Percentiles rank a stretch among this genome's conserved stretches.
phyloP scores from a whole-genome alignment of 2,888 invertebrate species.

The Protodeltote pygarga region DNA sequence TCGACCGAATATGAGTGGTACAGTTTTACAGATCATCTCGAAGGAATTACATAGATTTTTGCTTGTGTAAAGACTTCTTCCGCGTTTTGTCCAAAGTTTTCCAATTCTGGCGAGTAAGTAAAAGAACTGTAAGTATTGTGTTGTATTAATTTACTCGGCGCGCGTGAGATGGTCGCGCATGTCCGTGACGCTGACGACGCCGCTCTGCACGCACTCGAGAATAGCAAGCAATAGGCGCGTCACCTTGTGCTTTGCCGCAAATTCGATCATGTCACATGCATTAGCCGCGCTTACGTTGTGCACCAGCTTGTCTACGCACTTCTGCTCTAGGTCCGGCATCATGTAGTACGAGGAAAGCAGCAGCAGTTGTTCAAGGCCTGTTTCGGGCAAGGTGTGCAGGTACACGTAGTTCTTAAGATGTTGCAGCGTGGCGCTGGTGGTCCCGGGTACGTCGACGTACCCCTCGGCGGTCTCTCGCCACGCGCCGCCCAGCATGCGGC shows the following conservation, averaged over 20 bases:
- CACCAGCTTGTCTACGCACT: slow-evolving; percentile 61
- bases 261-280: slow-evolving; percentile 55
- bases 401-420: slow-evolving; percentile 65
- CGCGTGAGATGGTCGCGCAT: slow-evolving; percentile 50
- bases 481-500: slow-evolving; percentile 59
- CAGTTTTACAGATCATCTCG: no score
- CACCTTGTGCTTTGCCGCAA: slow-evolving; percentile 60
- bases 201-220: slow-evolving; percentile 55
- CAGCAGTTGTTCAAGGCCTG: slow-evolving; percentile 59
- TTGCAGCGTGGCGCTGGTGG: slow-evolving; percentile 57
- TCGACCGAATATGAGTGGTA: no score
- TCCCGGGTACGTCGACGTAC: slow-evolving; percentile 57
- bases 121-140: no score
- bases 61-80: no score
- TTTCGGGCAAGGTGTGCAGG: slow-evolving; percentile 54
- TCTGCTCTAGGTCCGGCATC: slow-evolving; percentile 64
- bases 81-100: no score
- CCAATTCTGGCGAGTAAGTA: no score
- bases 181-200: slow-evolving; percentile 50
- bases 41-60: no score
- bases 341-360: slow-evolving; percentile 62
- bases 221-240: slow-evolving; percentile 57
- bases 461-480: slow-evolving; percentile 65
- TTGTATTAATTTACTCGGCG: no score
- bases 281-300: slow-evolving; percentile 4